These are phyloP conservation scores for Carterocephalus palaemon DNA, from an alignment of 2,888 invertebrate genomes.

Conservation along the genomic window DNA sequence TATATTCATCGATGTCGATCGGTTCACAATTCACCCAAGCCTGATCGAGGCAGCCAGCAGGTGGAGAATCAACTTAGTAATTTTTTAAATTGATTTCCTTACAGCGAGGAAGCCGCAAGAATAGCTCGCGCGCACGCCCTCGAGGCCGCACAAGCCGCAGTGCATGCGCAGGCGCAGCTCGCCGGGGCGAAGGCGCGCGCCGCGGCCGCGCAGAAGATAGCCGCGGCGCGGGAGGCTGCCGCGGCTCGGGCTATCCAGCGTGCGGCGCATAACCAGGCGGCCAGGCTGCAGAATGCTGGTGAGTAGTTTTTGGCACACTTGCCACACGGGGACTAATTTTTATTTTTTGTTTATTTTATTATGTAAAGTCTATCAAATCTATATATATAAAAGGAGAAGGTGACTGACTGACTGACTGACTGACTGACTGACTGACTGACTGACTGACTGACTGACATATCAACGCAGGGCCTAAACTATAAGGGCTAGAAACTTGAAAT, in stretches of 20 bases:
- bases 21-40: too few species aligned
- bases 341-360: constrained; percentile 1
- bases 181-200: constrained; percentile 85
- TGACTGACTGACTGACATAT: too few species aligned
- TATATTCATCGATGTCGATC: too few species aligned
- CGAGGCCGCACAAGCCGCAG: constrained; percentile 82
- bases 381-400: too few species aligned
- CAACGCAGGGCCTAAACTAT: too few species aligned
- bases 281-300: constrained; percentile 83
- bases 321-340: constrained; percentile 2
- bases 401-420: too few species aligned
- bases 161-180: constrained; percentile 83
- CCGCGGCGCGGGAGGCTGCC: constrained; percentile 84
- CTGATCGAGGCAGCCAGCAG: too few species aligned
- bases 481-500: too few species aligned
- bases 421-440: too few species aligned
- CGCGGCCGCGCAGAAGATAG: constrained; percentile 84
- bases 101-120: constrained; percentile 82
- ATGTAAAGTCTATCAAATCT: too few species aligned
- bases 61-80: too few species aligned
- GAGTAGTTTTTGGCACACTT: constrained; percentile 22
- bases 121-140: constrained; percentile 83
- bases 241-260: constrained; percentile 85
- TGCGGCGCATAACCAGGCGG: constrained; percentile 84
- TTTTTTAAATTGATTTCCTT: not conserved